These are phyloP conservation scores for Copidosoma aretas DNA, from an alignment of 2,888 invertebrate genomes.

Conservation along the genomic window DNA sequence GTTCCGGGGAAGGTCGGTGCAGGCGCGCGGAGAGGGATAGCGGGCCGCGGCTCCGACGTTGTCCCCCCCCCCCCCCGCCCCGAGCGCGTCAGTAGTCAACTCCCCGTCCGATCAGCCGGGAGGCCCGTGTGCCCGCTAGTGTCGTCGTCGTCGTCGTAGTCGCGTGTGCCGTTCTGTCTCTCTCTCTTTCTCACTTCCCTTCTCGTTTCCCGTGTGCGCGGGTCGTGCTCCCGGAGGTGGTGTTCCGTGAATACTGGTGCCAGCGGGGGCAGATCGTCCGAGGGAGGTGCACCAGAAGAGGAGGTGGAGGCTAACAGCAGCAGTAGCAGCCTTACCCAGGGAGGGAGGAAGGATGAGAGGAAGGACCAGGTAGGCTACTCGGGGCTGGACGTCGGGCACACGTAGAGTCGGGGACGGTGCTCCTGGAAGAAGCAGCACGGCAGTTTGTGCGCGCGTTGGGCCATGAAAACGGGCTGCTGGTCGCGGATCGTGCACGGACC, in stretches of 20 bases:
- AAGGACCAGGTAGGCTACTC: too few species aligned
- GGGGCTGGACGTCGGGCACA: too few species aligned
- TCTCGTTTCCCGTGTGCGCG: neutral
- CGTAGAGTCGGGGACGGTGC: neutral
- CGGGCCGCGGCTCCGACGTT: too few species aligned
- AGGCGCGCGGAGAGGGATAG: conserved; percentile 12
- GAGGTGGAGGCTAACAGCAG: neutral
- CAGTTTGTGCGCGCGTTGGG: conserved; percentile 8
- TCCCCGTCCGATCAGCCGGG: conserved; percentile 56
- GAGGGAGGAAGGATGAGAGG: neutral
- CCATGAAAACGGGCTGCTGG: conserved; percentile 1
- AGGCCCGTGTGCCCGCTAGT: conserved; percentile 12
- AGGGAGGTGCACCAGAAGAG: neutral
- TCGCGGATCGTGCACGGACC: conserved; percentile 22
- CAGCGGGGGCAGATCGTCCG: too few species aligned
- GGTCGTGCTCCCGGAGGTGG: neutral
- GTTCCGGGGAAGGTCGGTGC: conserved; percentile 2
- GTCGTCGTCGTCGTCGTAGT: neutral
- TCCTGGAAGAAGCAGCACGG: conserved; percentile 9
- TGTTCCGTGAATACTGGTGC: too few species aligned
- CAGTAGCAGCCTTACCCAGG: neutral
- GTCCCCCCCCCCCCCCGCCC: too few species aligned
- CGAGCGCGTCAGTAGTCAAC: conserved; percentile 55
- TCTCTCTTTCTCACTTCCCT: neutral
- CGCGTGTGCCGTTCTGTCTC: conserved; percentile 9